phyloP scores from a whole-genome alignment of 2,797 vertebrate species.

The Crocidura indochinensis region DNA sequence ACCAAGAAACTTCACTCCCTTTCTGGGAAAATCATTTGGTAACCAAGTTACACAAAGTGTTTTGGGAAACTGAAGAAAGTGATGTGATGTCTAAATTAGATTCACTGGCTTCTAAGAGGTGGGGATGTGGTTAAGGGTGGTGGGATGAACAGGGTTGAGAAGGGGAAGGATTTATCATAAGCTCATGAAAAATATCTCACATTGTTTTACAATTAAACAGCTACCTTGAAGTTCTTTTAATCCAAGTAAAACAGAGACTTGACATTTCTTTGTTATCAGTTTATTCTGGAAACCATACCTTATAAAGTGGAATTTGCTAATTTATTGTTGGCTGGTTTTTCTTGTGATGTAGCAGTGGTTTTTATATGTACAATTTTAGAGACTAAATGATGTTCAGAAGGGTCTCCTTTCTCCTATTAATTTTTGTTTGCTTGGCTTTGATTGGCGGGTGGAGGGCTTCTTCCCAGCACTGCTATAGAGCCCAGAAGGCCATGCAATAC shows the following conservation, averaged over 20 bases:
- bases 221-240: background rate
- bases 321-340: background rate
- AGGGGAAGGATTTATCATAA: background rate
- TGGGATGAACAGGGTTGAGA: too few relatives aligned
- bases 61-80: background rate
- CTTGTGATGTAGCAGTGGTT: background rate
- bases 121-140: background rate
- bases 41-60: slow-evolving; percentile 31
- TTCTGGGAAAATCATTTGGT: slow-evolving; percentile 53
- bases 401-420: background rate
- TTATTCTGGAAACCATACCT: background rate
- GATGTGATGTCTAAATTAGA: background rate
- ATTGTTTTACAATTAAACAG: slow-evolving; percentile 29
- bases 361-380: slow-evolving; percentile 35
- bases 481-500: too few relatives aligned
- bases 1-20: slow-evolving; percentile 37
- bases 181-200: background rate
- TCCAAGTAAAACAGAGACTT: slow-evolving; percentile 11
- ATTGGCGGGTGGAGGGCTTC: too few relatives aligned
- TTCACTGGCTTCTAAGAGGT: slow-evolving; percentile 41
- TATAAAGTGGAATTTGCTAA: slow-evolving; percentile 43
- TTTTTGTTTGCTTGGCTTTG: too few relatives aligned
- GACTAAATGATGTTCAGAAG: slow-evolving; percentile 14
- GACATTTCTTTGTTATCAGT: background rate
- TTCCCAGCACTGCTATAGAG: too few relatives aligned